A percentile compares a stretch with the other conserved stretches of the same genome.
Conservation (phyloP, 2,797 vertebrate species). For the Notamacropus eugenii region DNA sequence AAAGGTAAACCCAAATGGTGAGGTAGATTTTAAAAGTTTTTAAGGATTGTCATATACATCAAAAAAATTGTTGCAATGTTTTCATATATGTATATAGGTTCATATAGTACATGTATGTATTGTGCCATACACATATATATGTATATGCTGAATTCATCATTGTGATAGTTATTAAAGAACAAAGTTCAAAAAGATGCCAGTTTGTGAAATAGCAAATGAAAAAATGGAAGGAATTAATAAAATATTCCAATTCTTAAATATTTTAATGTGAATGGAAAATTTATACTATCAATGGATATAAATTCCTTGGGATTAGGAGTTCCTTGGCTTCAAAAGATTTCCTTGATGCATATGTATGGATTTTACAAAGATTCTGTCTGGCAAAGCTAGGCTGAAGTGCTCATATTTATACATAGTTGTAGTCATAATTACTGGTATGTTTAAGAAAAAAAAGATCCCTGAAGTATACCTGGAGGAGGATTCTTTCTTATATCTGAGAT, state of each 20-base stretch:
- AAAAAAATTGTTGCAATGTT: neutral
- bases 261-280: constrained; percentile 55
- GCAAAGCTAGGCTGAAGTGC: constrained; percentile 5
- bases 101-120: neutral
- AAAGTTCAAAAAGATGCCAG: constrained; percentile 44
- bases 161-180: constrained; percentile 35
- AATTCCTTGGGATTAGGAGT: constrained; percentile 33
- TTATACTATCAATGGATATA: neutral
- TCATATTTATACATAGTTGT: constrained; percentile 33
- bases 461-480: constrained; percentile 27
- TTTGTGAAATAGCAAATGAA: constrained; percentile 1
- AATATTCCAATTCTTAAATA: constrained; percentile 40
- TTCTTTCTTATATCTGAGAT: constrained; percentile 23
- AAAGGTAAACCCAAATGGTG: constrained; percentile 33
- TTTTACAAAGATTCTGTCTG: neutral
- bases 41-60: constrained; percentile 56
- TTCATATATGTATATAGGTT: neutral
- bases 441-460: constrained; percentile 41
- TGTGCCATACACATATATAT: neutral
- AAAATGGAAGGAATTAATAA: constrained; percentile 32
- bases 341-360: neutral
- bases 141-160: constrained; percentile 23
- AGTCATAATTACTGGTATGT: neutral
- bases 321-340: constrained; percentile 10
- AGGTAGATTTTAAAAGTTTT: constrained; percentile 26